phyloP scores from a whole-genome alignment of 2,797 vertebrate genomes.

The Aldrovandia affinis region DNA sequence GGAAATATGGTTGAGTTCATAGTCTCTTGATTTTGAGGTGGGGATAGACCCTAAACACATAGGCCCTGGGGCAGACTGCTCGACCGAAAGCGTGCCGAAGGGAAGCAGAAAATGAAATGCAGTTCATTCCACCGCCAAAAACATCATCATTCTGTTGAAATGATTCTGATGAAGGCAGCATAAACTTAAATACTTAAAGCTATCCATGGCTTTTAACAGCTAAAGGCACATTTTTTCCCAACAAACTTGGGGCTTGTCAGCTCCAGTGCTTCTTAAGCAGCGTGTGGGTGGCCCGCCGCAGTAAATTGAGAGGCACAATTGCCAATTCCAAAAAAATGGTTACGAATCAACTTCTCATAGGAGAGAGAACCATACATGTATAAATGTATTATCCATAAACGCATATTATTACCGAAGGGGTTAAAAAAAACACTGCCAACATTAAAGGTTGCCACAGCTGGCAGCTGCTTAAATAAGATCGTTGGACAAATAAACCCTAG shows the following conservation, averaged over 20 bases:
- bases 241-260: neutral
- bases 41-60: neutral
- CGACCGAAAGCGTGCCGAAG: no score
- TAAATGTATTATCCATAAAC: neutral
- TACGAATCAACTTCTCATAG: neutral
- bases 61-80: no score
- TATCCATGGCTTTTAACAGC: neutral
- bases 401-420: neutral
- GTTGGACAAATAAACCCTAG: neutral
- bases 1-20: neutral
- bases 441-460: neutral
- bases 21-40: neutral
- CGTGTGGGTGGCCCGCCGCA: neutral
- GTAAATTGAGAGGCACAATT: neutral
- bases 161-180: neutral
- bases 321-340: neutral
- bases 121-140: no score
- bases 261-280: neutral
- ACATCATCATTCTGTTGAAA: neutral
- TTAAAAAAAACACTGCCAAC: neutral
- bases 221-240: no score
- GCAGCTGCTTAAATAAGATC: neutral
- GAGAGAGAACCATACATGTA: neutral
- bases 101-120: neutral
- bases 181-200: neutral